Evolutionary conservation across 2,888 invertebrate species (phyloP).

Genomic region (Andrena camellia): DNA sequence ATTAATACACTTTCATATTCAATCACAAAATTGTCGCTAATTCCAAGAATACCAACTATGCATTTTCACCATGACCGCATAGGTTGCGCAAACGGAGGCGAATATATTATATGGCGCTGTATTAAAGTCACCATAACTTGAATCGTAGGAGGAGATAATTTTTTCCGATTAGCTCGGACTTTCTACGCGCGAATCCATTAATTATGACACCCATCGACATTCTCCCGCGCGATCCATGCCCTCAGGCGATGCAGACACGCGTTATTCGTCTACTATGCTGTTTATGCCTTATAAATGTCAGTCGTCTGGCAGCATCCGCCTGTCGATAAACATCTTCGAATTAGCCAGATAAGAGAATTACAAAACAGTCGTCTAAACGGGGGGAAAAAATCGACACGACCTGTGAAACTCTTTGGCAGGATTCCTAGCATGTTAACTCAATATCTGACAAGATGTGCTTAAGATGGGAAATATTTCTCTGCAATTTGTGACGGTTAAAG

Average conservation of each 20-base stretch:
- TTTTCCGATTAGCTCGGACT: constrained; percentile 38
- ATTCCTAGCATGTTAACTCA: constrained; percentile 33
- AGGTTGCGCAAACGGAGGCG: background rate
- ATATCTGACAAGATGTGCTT: background rate
- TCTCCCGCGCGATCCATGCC: constrained; percentile 36
- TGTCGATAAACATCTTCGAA: constrained; percentile 67
- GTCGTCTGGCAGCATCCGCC: constrained; percentile 61
- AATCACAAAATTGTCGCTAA: background rate
- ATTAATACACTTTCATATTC: background rate
- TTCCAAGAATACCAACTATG: background rate
- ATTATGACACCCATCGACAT: constrained; percentile 65
- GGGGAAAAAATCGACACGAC: constrained; percentile 30
- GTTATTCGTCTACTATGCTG: constrained; percentile 44
- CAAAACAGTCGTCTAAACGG: constrained; percentile 45
- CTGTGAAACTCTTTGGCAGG: constrained; percentile 14
- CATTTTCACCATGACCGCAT: background rate
- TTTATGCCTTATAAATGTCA: constrained; percentile 69
- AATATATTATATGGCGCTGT: background rate
- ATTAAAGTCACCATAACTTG: constrained; percentile 6
- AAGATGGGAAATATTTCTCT: background rate
- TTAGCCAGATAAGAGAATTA: constrained; percentile 58
- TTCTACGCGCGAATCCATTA: constrained; percentile 55
- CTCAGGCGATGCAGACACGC: constrained; percentile 38
- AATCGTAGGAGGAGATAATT: background rate
- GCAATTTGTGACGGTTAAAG: too few species aligned